Evolutionary conservation across 2,888 invertebrate genomes (phyloP).

Genomic region (Nemotelus nigrinus): DNA sequence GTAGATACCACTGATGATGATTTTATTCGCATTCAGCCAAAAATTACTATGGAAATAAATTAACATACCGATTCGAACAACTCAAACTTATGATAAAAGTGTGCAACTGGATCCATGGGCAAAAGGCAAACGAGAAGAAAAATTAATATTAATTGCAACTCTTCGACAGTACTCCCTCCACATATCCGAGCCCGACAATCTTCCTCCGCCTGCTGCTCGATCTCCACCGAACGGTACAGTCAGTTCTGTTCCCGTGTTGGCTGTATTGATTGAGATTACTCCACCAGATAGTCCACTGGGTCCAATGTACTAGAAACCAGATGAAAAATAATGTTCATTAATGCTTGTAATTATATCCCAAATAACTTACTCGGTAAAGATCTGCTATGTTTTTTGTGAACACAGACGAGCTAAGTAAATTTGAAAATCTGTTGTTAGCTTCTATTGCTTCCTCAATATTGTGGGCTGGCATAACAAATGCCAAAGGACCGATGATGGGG

Average conservation of each 20-base stretch:
- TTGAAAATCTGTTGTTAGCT: slow-evolving; percentile 14
- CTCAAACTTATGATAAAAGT: slow-evolving; percentile 18
- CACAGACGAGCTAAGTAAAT: slow-evolving; percentile 17
- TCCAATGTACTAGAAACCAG: slow-evolving; percentile 6
- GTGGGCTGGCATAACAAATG: slow-evolving; percentile 16
- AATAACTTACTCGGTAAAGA: slow-evolving; percentile 7
- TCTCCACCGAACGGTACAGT: slow-evolving; percentile 33
- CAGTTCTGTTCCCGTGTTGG: slow-evolving; percentile 31
- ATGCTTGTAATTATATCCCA: not conserved
- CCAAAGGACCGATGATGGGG: slow-evolving; percentile 16
- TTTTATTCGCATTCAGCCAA: slow-evolving; percentile 27
- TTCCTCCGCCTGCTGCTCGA: slow-evolving; percentile 16
- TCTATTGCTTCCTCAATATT: slow-evolving; percentile 27
- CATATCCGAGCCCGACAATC: slow-evolving; percentile 28
- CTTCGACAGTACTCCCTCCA: slow-evolving; percentile 32
- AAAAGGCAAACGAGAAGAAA: slow-evolving; percentile 26
- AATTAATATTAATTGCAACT: slow-evolving; percentile 34
- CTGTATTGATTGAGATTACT: slow-evolving; percentile 28
- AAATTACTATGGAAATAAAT: slow-evolving; percentile 12
- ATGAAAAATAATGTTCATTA: not conserved
- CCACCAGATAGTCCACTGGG: slow-evolving; percentile 12
- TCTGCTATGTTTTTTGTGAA: slow-evolving; percentile 27
- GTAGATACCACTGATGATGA: not conserved
- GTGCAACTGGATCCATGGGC: slow-evolving; percentile 31
- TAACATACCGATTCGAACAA: not conserved